Base-by-base conservation (phyloP, 2,888 invertebrate genomes). In the Agonum fuliginosum region DNA sequence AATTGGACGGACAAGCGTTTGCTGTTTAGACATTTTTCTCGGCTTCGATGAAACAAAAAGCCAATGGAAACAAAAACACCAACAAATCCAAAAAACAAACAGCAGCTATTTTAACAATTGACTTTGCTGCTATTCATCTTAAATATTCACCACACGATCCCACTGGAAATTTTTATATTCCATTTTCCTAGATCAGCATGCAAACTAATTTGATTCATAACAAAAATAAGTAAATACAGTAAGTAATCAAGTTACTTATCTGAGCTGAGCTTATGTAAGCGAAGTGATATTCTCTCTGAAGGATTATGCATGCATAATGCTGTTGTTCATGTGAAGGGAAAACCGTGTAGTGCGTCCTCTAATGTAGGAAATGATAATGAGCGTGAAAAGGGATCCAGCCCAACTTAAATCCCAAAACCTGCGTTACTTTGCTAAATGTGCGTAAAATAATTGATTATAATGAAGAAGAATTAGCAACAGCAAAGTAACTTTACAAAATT, bases 1-100 rank as follows among this genome's bases (percentile, higher is more conserved):
- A 87, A 87, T 87, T 86, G 86, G 86, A 86, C 83, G 85, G 86
- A 87, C 87, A 87, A 85, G 85, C 85, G 84, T 84, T 84, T 82
- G 82, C 70, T 65, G 78, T 78, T 75, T 75, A 75, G 75, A 75
- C 24, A 75, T 78, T 76, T 76, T 71, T 78, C 73, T 73, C 69
- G 71, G 78, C 71, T 73, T 41, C 48, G 48, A 65, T 75, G 48
- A 67, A 75, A 75, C 67, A 74, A 43, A 74, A 74, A 74, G 22
- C 58, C 12, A 72, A 72, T 20, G 74, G 58, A 62, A 74, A 62
- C 74, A 67, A 67, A 65, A 74, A 75, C 34, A 34, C 43, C 75
- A 75, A 75, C 65, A 67, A 48, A 65, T 30, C 24, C 22, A 27
- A 70, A 70, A 46, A 70, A 70, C 17, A 6, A 65, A 74, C n/a